Percentiles rank a stretch among this genome's conserved stretches.
Evolutionary conservation across 2,888 invertebrate species (phyloP).

Genomic region (Sabellastarte sp.): DNA sequence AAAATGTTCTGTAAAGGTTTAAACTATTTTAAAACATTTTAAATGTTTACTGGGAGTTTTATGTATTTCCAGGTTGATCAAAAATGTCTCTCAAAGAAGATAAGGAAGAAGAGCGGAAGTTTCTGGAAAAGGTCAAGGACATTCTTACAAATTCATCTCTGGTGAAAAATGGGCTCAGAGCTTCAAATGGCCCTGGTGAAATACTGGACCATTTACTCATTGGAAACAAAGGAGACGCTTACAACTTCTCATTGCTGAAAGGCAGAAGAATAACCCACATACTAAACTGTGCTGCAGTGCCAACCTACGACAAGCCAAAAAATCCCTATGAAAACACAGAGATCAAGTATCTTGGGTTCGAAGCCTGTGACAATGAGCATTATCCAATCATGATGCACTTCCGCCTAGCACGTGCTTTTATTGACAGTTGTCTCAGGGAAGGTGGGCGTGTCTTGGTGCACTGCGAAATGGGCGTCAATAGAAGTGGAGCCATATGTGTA

Average conservation of each 20-base stretch:
- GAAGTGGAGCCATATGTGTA: slow-evolving; percentile 10
- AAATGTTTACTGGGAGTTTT: too few species aligned
- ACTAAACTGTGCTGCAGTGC: slow-evolving; percentile 19
- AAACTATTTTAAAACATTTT: too few species aligned
- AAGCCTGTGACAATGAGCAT: slow-evolving; percentile 16
- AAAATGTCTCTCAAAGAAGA: too few species aligned
- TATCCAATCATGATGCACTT: slow-evolving; percentile 20
- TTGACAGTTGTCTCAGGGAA: slow-evolving; percentile 4
- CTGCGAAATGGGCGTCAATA: slow-evolving; percentile 18
- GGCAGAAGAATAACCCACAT: slow-evolving; percentile 16
- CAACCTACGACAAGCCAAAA: neutral
- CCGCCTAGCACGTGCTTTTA: slow-evolving; percentile 11
- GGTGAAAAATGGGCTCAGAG: neutral
- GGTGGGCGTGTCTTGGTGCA: slow-evolving; percentile 11
- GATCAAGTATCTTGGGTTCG: slow-evolving; percentile 13
- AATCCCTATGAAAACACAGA: slow-evolving; percentile 13
- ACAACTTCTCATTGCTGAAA: neutral
- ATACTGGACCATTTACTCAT: neutral
- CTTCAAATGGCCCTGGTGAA: neutral
- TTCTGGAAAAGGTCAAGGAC: neutral
- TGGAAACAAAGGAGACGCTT: slow-evolving; percentile 12
- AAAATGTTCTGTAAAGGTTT: too few species aligned
- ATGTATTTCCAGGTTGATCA: too few species aligned
- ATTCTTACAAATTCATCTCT: neutral
- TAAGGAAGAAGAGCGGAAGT: neutral